phyloP scores from a whole-genome alignment of 2,797 vertebrate genomes.

The Merluccius polli region DNA sequence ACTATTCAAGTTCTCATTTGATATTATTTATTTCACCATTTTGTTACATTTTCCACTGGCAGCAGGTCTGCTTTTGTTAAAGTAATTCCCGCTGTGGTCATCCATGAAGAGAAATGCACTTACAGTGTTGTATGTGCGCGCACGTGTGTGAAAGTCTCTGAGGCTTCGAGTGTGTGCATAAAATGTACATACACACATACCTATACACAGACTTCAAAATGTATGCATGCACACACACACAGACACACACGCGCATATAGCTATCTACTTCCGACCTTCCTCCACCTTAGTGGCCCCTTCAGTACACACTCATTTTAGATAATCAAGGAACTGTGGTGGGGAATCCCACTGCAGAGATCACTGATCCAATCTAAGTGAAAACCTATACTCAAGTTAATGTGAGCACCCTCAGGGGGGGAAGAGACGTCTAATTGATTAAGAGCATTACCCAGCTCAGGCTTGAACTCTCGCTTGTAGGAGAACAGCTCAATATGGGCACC shows the following conservation, averaged over 20 bases:
- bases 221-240: conserved; percentile 8
- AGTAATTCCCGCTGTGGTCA: no score
- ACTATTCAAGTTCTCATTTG: no score
- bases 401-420: conserved; percentile 65
- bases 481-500: conserved; percentile 56
- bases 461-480: conserved; percentile 60
- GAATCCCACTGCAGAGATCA: conserved; percentile 68
- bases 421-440: conserved; percentile 74
- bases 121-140: no score
- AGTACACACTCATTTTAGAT: conserved; percentile 72
- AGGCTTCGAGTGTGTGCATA: no score
- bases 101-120: no score
- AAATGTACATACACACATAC: conserved; percentile 4
- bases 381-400: conserved; percentile 77
- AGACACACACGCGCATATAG: conserved; percentile 7
- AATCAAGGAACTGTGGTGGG: conserved; percentile 71
- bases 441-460: conserved; percentile 68
- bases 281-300: conserved; percentile 60
- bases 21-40: no score
- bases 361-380: conserved; percentile 75
- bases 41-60: no score
- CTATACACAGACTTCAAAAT: not conserved
- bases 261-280: not conserved
- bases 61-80: no score
- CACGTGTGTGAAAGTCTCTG: no score